Conservation (phyloP, 2,888 invertebrate species). For the Pemphredon lugubris region DNA sequence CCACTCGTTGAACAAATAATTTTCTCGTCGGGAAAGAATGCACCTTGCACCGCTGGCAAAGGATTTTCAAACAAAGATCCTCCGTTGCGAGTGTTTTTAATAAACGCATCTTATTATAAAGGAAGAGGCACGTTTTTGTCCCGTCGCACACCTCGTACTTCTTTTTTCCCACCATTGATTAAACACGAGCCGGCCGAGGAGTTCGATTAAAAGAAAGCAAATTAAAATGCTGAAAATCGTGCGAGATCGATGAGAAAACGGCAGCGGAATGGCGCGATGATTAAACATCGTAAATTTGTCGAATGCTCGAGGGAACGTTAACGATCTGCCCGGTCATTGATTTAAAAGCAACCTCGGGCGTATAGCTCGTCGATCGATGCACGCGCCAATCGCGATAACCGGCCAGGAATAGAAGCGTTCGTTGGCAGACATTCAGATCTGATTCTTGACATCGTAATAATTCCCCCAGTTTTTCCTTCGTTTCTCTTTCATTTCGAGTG, state of each 20-base stretch:
- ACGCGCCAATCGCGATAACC: conserved; percentile 38
- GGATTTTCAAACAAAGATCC: background rate
- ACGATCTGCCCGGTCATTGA: conserved; percentile 48
- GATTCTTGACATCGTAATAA: conserved; percentile 26
- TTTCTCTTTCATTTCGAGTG: background rate
- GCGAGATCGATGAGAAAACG: conserved; percentile 1
- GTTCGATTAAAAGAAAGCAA: too few species aligned
- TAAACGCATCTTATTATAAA: background rate
- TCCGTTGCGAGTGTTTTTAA: background rate
- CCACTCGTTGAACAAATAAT: too few species aligned
- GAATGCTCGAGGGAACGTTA: conserved; percentile 24
- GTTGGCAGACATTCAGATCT: conserved; percentile 39
- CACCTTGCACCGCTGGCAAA: background rate
- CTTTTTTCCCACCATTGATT: too few species aligned
- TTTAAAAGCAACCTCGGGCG: conserved; percentile 20
- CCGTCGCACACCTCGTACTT: too few species aligned
- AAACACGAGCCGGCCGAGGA: too few species aligned
- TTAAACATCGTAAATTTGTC: conserved; percentile 20
- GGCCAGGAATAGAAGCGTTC: conserved; percentile 36
- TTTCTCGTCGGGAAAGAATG: background rate
- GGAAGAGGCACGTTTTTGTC: too few species aligned
- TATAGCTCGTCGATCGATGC: conserved; percentile 34
- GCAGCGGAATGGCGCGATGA: background rate
- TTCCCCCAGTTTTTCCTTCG: conserved; percentile 3
- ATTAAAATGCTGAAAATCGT: background rate